Base-by-base conservation (phyloP, 2,888 invertebrate species). In the Drosophila maculinotata region DNA sequence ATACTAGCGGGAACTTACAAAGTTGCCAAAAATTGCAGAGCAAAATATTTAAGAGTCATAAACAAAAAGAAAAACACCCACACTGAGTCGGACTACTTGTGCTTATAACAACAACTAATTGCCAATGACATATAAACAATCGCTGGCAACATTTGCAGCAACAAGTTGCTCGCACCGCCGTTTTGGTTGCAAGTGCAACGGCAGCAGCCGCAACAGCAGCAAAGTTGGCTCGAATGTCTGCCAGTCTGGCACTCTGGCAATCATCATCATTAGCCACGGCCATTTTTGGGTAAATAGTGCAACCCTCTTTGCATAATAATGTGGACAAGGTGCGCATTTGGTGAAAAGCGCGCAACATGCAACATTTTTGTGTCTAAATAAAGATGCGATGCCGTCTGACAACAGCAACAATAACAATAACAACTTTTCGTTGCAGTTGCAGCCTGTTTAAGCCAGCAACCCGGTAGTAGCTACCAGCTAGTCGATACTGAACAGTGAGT, bases 251-350 rank as follows among this genome's bases (percentile, higher is more conserved):
- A 20, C 20, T 20, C 73, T 73, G 72, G 65, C 76, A 86, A 82
- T 84, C 87, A 83, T 81, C 79, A 89, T 90, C 90, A 90, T 90
- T 90, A 89, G 90, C 86, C 78, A 79, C 79, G 79, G 79, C 90
- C 91, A 90, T 91, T 87, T 90, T 90, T 90, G 90, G 90, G 88
- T 89, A 90, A 90, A 88, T 90, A 91, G 90, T 90, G 89, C 91
- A 90, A 90, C 90, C 89, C 90, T 88, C 90, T 90, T 91, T 91
- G 91, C 91, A 90, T 90, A 90, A 90, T 90, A 90, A 90, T 90
- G 90, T 89, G 90, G 89, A 79, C 81, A 79, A 76, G 64, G 65
- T 69, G 69, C 87, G 69, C 75, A 75, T 83, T 86, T 84, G 87
- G 86, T 80, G 86, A 86, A 86, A 86, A 80, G 82, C 74, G 63